Base-by-base conservation (phyloP, 2,888 invertebrate genomes). In the Eupithecia subumbrata region DNA sequence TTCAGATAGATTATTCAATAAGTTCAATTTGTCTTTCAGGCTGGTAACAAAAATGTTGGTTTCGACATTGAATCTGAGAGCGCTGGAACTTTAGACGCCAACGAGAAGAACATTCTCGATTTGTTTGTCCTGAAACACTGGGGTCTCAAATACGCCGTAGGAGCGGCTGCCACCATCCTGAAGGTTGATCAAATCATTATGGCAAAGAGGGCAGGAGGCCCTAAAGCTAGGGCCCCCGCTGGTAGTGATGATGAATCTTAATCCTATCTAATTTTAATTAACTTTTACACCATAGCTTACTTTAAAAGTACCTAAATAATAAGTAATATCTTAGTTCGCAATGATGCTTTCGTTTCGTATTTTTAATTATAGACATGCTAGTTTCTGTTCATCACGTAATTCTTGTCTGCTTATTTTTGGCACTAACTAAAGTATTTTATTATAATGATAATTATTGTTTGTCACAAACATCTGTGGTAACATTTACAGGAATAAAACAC, bases 141-240 rank as follows among this genome's bases (percentile, higher is more conserved):
- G 99, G 99, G 97, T 5, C 93, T 99, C 73, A 99, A 99, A 90
- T 99, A 99, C 93, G 99, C 99, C 0, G 98, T 98, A 0, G 97
- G 97, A 78, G 98, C 99, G 1, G 98, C 99, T 0, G 96, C 97
- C 78, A 99, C 99, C 0, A 97, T 99, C 82, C 95, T 99, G 43
- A 97, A 97, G 90, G 98, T 99, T 40, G 99, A 99, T 93, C 98
- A 99, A 95, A 99, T 99, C 82, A 99, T 99, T 82, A 99, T 99
- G 99, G 98, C 99, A 0, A 99, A 99, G 94, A 96, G 97, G 84
- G 99, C 99, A 22, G 99, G 99, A 68, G 99, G 99, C 67, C 99
- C 99, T 0, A 99, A 99, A 91, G 96, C 98, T 2, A 96, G 96
- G 84, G 96, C 96, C 78, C 94, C 93, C 16, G 96, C 95, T 12